Evolutionary conservation across 1,140 invertebrate genomes (phyloP).

Genomic region (Papilio dardanus): DNA sequence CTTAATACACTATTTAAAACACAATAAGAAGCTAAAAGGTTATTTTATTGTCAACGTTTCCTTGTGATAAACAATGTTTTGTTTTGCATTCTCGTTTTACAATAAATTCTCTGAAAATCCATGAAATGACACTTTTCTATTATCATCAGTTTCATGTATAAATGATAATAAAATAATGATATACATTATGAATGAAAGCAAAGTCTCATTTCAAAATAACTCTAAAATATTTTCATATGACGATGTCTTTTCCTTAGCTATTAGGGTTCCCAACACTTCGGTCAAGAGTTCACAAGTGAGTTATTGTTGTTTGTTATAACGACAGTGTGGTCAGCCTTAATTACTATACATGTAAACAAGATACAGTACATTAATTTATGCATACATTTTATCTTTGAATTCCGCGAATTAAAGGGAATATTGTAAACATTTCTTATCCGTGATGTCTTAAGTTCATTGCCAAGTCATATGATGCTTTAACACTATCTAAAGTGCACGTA

Average conservation of each 20-base stretch:
- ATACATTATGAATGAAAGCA: neutral
- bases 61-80: neutral
- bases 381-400: neutral
- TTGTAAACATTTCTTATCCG: neutral
- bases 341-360: too few relatives aligned
- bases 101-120: neutral
- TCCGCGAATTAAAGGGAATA: neutral
- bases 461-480: conserved; percentile 10
- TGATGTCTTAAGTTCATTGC: conserved; percentile 16
- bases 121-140: neutral
- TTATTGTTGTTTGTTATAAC: too few relatives aligned
- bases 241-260: too few relatives aligned
- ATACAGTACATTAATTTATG: neutral
- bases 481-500: neutral
- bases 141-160: neutral
- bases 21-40: neutral
- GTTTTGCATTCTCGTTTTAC: neutral
- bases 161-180: neutral
- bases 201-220: neutral
- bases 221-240: neutral
- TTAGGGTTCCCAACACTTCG: too few relatives aligned
- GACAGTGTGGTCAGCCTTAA: too few relatives aligned
- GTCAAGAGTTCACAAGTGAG: too few relatives aligned
- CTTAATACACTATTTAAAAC: neutral
- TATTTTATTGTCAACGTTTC: neutral